Evolutionary conservation across 2,797 vertebrate species (phyloP).

Genomic region (Cossypha dichroa): DNA sequence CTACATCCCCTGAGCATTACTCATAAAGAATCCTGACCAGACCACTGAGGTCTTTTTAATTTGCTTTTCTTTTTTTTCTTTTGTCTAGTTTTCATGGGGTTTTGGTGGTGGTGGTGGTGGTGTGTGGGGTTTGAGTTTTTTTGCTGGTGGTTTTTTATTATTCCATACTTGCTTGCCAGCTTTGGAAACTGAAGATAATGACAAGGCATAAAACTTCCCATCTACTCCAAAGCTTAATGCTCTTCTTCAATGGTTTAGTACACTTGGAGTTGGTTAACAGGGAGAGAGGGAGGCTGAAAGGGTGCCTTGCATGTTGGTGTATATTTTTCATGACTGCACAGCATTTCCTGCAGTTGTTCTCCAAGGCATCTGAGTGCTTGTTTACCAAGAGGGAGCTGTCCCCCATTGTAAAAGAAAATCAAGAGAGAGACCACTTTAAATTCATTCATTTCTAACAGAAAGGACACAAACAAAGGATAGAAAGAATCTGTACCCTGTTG

Average conservation of each 20-base stretch:
- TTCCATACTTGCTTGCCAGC: background rate
- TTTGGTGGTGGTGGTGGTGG: background rate
- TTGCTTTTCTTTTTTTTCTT: rapidly evolving
- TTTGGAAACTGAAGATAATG: background rate
- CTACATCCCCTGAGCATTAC: background rate
- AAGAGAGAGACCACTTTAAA: background rate
- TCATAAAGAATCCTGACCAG: background rate
- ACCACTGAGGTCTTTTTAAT: rapidly evolving
- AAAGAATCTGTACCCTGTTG: background rate
- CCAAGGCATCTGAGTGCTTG: background rate
- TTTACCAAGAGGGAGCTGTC: slow-evolving; percentile 18
- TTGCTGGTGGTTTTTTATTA: background rate
- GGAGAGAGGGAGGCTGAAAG: background rate
- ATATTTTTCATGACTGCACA: background rate
- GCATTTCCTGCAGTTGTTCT: background rate
- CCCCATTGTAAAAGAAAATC: background rate
- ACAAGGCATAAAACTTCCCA: background rate
- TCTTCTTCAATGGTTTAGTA: background rate
- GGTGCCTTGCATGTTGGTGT: background rate
- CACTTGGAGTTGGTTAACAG: background rate
- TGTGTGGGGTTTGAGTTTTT: background rate
- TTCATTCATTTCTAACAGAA: background rate
- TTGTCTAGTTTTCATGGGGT: background rate
- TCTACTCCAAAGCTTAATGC: background rate
- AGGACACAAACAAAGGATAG: background rate